Base-by-base conservation (phyloP, 2,797 vertebrate species). In the Poeciliopsis turneri region DNA sequence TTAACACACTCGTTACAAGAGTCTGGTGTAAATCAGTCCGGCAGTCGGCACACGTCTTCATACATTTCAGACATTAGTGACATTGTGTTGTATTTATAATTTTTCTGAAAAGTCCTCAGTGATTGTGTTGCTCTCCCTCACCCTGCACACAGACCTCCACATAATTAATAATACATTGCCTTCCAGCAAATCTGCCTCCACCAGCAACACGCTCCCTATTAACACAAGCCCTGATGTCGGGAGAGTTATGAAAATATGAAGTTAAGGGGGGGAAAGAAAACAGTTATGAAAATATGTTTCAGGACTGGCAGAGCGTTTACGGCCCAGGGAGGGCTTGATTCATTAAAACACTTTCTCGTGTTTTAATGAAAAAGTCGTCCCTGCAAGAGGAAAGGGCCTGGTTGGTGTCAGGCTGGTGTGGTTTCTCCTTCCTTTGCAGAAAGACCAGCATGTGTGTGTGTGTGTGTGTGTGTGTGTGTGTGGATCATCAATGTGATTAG, bases 331-430 rank as follows among this genome's bases (percentile, higher is more conserved):
- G 78, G 86, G 86, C 89, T 89, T 89, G 91, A 11, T 43, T 43
- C 41, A 43, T 43, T 43, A 43, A 43, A 43, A 43, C 41, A 43
- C 10, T 43, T 43, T 43, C 9, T 43, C 2, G 41, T 84, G 74
- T 90, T 92, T 93, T 90, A 93, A 94, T 93, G 91, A 95, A 95
- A 95, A 92, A 93, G 90, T 92, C 64, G 72, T 93, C 94, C 85
- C 87, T 84, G 83, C 66, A 81, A 92, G 89, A 82, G 84, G 84
- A 88, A 68, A 79, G 78, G 68, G 80, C 55, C 87, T 73, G 76
- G 86, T 93, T 89, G 85, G 51, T 53, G 23, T 25, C 74, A 73
- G 91, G 92, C 61, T 36, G 91, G 87, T 95, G 82, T 87, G 74
- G 91, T 95, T 95, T 95, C 94, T 93, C 64, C 84, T 81, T 51